Percentiles rank a stretch among this genome's conserved stretches.
Evolutionary conservation across 2,888 invertebrate genomes (phyloP).

Genomic region (Latrodectus hesperus): DNA sequence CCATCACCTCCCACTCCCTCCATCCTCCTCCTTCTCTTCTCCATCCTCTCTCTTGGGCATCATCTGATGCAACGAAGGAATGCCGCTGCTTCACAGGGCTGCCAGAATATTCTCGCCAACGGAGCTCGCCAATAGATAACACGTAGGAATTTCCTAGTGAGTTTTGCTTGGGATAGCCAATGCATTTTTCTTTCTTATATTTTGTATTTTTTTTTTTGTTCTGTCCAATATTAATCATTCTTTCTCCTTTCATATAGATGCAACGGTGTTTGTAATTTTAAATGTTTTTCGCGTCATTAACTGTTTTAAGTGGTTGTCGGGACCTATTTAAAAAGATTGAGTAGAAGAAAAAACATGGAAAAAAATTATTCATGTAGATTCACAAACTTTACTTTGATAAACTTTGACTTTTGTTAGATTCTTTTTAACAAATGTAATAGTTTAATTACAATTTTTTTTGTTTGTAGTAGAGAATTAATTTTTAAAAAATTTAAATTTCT

Average conservation of each 20-base stretch:
- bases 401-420: no score
- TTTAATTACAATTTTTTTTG: no score
- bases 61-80: slow-evolving; percentile 66
- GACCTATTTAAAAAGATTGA: no score
- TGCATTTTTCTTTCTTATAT: slow-evolving; percentile 10
- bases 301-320: no score
- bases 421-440: no score
- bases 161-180: slow-evolving; percentile 2
- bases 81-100: slow-evolving; percentile 48
- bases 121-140: slow-evolving; percentile 6
- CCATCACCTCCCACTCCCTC: not conserved
- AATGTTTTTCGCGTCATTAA: no score
- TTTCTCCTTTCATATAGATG: not conserved
- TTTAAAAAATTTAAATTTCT: no score
- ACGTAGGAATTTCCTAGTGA: slow-evolving; percentile 14
- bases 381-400: no score
- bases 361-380: no score
- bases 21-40: not conserved
- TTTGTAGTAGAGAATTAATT: no score
- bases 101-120: slow-evolving; percentile 60
- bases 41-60: slow-evolving; percentile 60
- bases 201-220: slow-evolving; percentile 6
- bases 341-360: no score
- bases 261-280: no score
- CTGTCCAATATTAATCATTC: not conserved